Base-by-base conservation (phyloP, 1,140 invertebrate genomes). In the Sesamia nonagrioides region DNA sequence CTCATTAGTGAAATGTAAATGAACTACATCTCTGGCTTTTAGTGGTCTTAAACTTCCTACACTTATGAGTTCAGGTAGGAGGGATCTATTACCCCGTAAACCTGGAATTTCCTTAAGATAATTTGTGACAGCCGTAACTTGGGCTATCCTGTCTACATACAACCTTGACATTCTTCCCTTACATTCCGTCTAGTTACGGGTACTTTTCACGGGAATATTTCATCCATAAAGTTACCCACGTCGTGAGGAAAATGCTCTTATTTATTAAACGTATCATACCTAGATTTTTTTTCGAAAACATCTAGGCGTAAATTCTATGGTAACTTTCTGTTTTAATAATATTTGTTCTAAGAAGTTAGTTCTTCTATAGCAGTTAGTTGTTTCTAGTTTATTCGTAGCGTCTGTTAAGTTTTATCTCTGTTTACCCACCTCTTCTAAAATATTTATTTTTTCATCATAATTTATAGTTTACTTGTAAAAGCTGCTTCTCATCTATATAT, bases 141-240 rank as follows among this genome's bases (percentile, higher is more conserved):
- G 11, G 17, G 37, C 61, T 66, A 66, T 66, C 37, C 33, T 4
- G 40, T 21, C 42, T 27, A 48, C 21, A 33, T 42, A 18, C 18
- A 66, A 40, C 61, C 61, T 66, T 69, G 66, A 42, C 66, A 48
- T 69, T 66, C 61, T n/a, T 69, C 66, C 66, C 66, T 69, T 40
- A 69, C 61, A 69, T 69, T 48, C 66, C 42, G 66, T 42, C 42
- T 69, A 69, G 66, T 69, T 69, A 69, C 66, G 42, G 42, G 18
- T 27, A 13, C 42, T 69, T 48, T 69, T 33, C 21, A 33, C 7
- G 11, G 42, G 21, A 45, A 69, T 69, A 69, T 48, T 50, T 48
- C 42, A 42, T 50, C 42, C 18, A 69, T 69, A 69, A 69, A 69
- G 11, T 69, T 48, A 33, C 21, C 42, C 13, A 40, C 6, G 37